Evolutionary conservation across 2,797 vertebrate species (phyloP).

Genomic region (Hydrocynus forskahlii): DNA sequence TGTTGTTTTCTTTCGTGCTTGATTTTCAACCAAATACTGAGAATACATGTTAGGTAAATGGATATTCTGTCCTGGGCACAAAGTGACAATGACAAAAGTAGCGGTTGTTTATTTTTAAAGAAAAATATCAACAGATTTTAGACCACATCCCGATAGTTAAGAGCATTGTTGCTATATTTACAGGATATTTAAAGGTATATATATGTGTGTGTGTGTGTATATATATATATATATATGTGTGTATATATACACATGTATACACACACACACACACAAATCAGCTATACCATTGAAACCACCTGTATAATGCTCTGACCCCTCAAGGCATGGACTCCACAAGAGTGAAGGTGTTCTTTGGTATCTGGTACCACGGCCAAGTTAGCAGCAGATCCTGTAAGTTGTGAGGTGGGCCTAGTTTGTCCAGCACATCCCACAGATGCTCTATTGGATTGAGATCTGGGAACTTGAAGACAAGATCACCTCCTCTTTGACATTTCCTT

Average conservation of each 20-base stretch:
- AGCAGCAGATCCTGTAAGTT: no score
- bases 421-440: no score
- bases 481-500: no score
- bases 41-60: slow-evolving; percentile 5
- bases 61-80: slow-evolving; percentile 24
- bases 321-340: no score
- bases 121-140: slow-evolving; percentile 15
- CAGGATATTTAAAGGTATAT: slow-evolving; percentile 18
- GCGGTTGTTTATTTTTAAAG: slow-evolving; percentile 8
- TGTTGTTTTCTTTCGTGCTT: neutral
- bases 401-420: no score
- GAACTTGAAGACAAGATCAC: no score
- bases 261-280: neutral
- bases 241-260: neutral
- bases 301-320: no score
- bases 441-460: no score
- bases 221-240: neutral
- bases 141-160: slow-evolving; percentile 21
- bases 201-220: neutral
- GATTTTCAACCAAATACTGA: neutral
- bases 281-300: no score
- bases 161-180: neutral
- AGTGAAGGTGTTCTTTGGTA: no score
- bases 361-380: no score
- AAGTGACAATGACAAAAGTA: slow-evolving; percentile 9